A percentile compares a stretch with the other conserved stretches of the same genome.
Evolutionary conservation across 2,888 invertebrate species (phyloP).

Genomic region (Drosophila sordidula): DNA sequence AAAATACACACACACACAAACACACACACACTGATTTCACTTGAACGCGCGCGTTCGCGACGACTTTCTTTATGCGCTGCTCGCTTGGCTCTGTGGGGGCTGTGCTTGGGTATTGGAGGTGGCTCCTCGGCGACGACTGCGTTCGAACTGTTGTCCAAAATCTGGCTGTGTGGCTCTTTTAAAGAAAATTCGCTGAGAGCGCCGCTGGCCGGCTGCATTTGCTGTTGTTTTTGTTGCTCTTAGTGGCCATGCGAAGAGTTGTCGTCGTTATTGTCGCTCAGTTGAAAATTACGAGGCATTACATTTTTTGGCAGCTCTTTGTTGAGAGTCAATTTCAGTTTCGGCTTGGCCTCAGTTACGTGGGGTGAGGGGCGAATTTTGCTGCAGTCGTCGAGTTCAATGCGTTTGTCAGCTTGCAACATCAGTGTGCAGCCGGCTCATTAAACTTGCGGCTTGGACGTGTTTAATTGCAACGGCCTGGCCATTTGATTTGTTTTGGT

Average conservation of each 20-base stretch:
- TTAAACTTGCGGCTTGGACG: slow-evolving; percentile 51
- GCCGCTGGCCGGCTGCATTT: slow-evolving; percentile 29
- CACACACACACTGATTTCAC: slow-evolving; percentile 65
- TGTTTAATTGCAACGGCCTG: slow-evolving; percentile 55
- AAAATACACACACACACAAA: slow-evolving; percentile 7
- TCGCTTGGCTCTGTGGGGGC: slow-evolving; percentile 19
- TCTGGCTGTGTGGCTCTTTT: slow-evolving; percentile 68
- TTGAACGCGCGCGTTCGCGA: slow-evolving; percentile 52
- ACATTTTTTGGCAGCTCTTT: slow-evolving; percentile 38
- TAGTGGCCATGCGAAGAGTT: slow-evolving; percentile 48
- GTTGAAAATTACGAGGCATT: slow-evolving; percentile 40
- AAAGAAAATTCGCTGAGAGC: slow-evolving; percentile 74
- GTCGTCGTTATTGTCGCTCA: slow-evolving; percentile 23
- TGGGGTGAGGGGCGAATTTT: slow-evolving; percentile 20
- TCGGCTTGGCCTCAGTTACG: slow-evolving; percentile 20
- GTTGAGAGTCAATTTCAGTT: slow-evolving; percentile 9
- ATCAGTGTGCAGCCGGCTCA: slow-evolving; percentile 57
- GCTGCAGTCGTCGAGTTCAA: slow-evolving; percentile 59
- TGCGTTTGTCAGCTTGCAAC: slow-evolving; percentile 57
- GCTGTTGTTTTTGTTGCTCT: slow-evolving; percentile 54
- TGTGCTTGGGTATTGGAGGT: slow-evolving; percentile 36
- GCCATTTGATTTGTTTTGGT: slow-evolving; percentile 24
- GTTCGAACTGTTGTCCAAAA: slow-evolving; percentile 76
- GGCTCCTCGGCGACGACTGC: slow-evolving; percentile 72
- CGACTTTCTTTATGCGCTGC: slow-evolving; percentile 68